phyloP scores from a whole-genome alignment of 2,888 invertebrate species.

The Philaethria dido region DNA sequence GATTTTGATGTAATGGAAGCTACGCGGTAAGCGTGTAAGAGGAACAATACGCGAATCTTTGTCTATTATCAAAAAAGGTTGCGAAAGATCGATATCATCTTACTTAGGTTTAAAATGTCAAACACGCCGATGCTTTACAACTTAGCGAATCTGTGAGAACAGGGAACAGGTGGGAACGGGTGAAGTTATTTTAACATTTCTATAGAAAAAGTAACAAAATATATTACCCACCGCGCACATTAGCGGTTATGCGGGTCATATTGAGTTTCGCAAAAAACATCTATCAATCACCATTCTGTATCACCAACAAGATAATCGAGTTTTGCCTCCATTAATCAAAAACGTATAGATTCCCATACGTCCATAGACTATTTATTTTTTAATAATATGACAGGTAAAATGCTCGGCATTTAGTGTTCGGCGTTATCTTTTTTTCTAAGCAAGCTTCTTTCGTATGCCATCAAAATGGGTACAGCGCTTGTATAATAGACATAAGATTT shows the following conservation, averaged over 20 bases:
- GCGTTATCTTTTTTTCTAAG: slow-evolving; percentile 59
- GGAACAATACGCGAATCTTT: slow-evolving; percentile 30
- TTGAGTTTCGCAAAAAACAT: slow-evolving; percentile 57
- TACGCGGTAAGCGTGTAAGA: slow-evolving; percentile 2
- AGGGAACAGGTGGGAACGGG: slow-evolving; percentile 74
- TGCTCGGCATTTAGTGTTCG: slow-evolving; percentile 79
- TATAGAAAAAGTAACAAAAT: slow-evolving; percentile 47
- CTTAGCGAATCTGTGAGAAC: slow-evolving; percentile 46
- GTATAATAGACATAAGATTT: slow-evolving; percentile 33
- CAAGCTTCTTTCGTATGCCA: slow-evolving; percentile 30
- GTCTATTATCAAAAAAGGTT: slow-evolving; percentile 45
- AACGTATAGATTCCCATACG: slow-evolving; percentile 77
- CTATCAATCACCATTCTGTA: slow-evolving; percentile 55
- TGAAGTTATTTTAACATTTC: slow-evolving; percentile 49
- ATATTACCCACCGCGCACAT: slow-evolving; percentile 53
- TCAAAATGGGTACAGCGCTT: slow-evolving; percentile 28
- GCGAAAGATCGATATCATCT: slow-evolving; percentile 63
- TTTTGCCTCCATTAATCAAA: slow-evolving; percentile 76
- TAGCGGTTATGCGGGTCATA: slow-evolving; percentile 60
- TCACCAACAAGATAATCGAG: slow-evolving; percentile 76
- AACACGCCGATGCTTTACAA: slow-evolving; percentile 58
- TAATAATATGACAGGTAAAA: slow-evolving; percentile 81
- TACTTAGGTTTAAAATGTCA: slow-evolving; percentile 65
- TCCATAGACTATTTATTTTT: slow-evolving; percentile 71
- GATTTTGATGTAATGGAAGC: slow-evolving; percentile 15